Evolutionary conservation across 1,140 invertebrate species (phyloP).

Genomic region (Melitaea cinxia): DNA sequence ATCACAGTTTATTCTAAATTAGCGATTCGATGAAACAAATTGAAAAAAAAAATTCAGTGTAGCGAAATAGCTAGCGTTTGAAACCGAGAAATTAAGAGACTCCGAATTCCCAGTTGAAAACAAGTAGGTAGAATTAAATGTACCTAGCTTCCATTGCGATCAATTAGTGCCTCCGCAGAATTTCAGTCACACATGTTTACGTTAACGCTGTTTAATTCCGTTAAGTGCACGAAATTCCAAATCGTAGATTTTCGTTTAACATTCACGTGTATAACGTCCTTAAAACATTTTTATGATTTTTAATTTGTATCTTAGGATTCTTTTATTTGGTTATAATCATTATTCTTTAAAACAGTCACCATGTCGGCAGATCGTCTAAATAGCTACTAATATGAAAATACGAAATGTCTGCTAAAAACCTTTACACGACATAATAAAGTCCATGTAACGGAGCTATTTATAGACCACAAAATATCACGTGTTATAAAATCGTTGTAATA

Average conservation of each 20-base stretch:
- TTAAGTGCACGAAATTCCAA: constrained; percentile 31
- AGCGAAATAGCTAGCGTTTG: not conserved
- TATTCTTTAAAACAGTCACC: too few relatives aligned
- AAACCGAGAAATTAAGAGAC: not conserved
- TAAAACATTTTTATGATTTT: too few relatives aligned
- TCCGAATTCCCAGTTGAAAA: not conserved
- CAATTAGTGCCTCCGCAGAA: constrained; percentile 33
- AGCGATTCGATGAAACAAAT: not conserved
- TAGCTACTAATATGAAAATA: too few relatives aligned
- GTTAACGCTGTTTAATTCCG: constrained; percentile 32
- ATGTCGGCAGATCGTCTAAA: too few relatives aligned
- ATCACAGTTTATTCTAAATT: too few relatives aligned
- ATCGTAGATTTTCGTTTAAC: not conserved
- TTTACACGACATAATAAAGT: too few relatives aligned
- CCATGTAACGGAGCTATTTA: too few relatives aligned
- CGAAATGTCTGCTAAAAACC: too few relatives aligned
- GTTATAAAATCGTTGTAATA: too few relatives aligned
- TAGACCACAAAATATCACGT: too few relatives aligned
- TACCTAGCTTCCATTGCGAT: constrained; percentile 35
- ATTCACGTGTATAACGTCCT: not conserved
- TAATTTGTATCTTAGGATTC: too few relatives aligned
- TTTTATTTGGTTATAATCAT: too few relatives aligned
- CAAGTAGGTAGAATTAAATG: constrained; percentile 8
- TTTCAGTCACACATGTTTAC: constrained; percentile 29
- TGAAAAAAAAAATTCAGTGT: not conserved